Conservation (phyloP, 2,113 vertebrate species). For the Hemiprocne comata region DNA sequence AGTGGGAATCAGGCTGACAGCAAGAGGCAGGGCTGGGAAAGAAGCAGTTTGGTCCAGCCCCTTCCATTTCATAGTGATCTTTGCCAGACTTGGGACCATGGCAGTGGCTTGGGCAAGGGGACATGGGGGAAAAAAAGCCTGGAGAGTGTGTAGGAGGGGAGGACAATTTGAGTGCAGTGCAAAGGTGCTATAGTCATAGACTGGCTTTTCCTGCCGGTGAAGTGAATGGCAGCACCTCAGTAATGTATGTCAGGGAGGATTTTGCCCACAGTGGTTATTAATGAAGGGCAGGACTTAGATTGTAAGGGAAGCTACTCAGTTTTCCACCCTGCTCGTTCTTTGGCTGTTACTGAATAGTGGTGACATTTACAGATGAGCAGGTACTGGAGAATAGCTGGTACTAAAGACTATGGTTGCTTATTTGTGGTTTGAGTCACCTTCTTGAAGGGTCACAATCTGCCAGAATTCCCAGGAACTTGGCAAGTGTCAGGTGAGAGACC, state of each 20-base stretch:
- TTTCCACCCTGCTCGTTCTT: not conserved
- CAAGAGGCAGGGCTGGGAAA: not conserved
- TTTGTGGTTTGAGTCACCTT: not conserved
- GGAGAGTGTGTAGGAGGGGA: not conserved
- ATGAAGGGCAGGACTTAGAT: not conserved
- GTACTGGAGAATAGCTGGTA: not conserved
- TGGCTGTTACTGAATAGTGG: not conserved
- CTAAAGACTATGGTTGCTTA: not conserved
- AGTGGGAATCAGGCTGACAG: not conserved
- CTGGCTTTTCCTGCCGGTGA: not conserved
- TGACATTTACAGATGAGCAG: not conserved
- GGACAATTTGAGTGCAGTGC: accelerated
- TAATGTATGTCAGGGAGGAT: not conserved
- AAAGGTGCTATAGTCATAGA: not conserved
- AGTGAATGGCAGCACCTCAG: not conserved
- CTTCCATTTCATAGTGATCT: not conserved
- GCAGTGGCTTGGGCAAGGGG: not conserved
- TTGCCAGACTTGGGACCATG: not conserved
- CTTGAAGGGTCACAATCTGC: not conserved
- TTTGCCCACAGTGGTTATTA: not conserved
- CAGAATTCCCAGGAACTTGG: not conserved
- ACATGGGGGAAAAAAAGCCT: not conserved
- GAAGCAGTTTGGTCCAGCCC: not conserved
- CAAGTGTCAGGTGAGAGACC: not conserved
- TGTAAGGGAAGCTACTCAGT: not conserved